Percentiles rank a stretch among this genome's conserved stretches.
Evolutionary conservation across 1,140 invertebrate species (phyloP).

Genomic region (Scaptomyza pallida): DNA sequence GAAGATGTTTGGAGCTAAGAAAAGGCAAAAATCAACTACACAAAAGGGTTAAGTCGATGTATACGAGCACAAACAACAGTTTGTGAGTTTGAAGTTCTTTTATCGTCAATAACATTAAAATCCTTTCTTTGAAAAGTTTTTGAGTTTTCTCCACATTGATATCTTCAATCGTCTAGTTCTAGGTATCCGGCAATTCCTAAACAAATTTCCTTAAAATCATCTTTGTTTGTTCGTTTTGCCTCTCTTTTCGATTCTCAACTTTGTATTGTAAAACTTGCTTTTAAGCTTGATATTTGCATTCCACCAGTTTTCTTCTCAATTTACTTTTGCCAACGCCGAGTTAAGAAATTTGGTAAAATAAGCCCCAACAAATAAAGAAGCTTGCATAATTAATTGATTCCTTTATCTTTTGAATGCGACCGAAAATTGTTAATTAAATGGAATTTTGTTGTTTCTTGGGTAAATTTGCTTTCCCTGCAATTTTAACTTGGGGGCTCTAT

Average conservation of each 20-base stretch:
- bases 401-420: neutral
- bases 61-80: no score
- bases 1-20: no score
- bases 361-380: neutral
- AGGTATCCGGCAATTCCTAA: no score
- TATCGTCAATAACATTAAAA: no score
- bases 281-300: neutral
- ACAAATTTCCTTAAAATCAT: no score
- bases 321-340: neutral
- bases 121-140: no score
- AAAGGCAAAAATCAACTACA: no score
- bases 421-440: constrained; percentile 37
- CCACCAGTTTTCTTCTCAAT: neutral
- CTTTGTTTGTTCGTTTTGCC: neutral
- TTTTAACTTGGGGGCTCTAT: neutral
- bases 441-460: constrained; percentile 20
- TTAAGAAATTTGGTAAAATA: neutral
- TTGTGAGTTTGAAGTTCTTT: no score
- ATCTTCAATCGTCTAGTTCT: no score
- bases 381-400: constrained; percentile 14
- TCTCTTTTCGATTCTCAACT: constrained; percentile 3
- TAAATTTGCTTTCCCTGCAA: constrained; percentile 18
- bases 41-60: no score
- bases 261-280: neutral
- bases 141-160: no score